A percentile compares a stretch with the other conserved stretches of the same genome.
These are phyloP conservation scores for Myotis brandtii DNA, from an alignment of 2,113 vertebrate species.

Conservation along the genomic window DNA sequence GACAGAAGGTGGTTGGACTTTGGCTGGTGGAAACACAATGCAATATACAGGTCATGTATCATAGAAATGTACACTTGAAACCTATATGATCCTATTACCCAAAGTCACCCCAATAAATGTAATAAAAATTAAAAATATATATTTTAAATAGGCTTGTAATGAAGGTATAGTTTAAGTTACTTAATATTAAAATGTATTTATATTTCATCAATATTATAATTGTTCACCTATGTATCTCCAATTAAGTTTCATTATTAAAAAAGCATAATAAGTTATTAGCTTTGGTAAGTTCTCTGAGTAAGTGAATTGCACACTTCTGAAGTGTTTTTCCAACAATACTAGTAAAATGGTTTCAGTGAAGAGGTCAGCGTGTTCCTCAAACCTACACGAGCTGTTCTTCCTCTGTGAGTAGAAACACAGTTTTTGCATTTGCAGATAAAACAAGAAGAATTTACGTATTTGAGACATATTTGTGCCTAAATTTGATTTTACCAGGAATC, in stretches of 20 bases:
- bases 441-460: not conserved
- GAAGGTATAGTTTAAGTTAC: conserved; percentile 30
- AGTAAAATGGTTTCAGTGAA: not conserved
- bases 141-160: not conserved
- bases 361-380: not conserved
- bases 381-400: not conserved
- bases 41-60: no score
- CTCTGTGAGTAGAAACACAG: not conserved
- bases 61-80: no score
- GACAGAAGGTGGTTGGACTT: no score
- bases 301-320: not conserved
- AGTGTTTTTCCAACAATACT: not conserved
- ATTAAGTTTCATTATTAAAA: conserved; percentile 16
- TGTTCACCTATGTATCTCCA: not conserved
- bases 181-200: conserved; percentile 37
- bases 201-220: not conserved
- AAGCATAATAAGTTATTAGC: not conserved
- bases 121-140: not conserved
- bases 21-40: no score
- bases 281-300: not conserved
- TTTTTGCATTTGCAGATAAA: not conserved
- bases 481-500: not conserved
- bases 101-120: no score
- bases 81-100: no score
- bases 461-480: not conserved